Base-by-base conservation (phyloP, 1,140 invertebrate genomes). In the Bilobella aurantiaca region DNA sequence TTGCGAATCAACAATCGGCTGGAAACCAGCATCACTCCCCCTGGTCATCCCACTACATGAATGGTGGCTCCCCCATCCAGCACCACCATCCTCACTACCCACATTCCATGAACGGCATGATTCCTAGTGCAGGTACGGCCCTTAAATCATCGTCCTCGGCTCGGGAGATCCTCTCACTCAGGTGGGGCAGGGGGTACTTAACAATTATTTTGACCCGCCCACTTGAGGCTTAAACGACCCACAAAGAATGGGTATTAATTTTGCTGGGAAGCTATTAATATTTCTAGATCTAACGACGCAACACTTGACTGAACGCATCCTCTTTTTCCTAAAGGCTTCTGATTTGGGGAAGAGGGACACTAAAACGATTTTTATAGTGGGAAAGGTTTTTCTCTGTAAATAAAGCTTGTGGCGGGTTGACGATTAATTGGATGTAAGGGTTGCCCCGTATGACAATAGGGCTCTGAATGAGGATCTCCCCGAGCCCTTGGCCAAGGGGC, bases 31-130 rank as follows among this genome's bases (percentile, higher is more conserved):
- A 58, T 30, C 57, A 58, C 23, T 58, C 57, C 57, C 57, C 57
- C 5, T 58, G 57, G 57, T 58, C 57, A 58, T 58, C 57, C 30
- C 57, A 58, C 63, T 72, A 72, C 62, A 53, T 72, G 16, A 72
- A 72, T 49, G 70, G 70, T 14, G 66, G 70, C 37, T 65, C 62
- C 61, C 71, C 83, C 82, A 68, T 80, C 81, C 64, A 82, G 81
- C 18, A 85, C 84, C 71, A 84, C 42, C 78, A 85, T 74, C 86
- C 87, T 73, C 84, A 86, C 76, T 84, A 86, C 74, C 83, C 86
- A 68, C 78, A 84, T 37, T 81, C 82, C 2, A 79, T 87, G 71
- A 71, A 71, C 47, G 72, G 70, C 23, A 71, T 73, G 64, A 62
- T 56, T 78, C 85, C n/a, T 85, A 63, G 34, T 58, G 42, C 67